Evolutionary conservation across 2,797 vertebrate species (phyloP).

Genomic region (Gambelia wislizenii): DNA sequence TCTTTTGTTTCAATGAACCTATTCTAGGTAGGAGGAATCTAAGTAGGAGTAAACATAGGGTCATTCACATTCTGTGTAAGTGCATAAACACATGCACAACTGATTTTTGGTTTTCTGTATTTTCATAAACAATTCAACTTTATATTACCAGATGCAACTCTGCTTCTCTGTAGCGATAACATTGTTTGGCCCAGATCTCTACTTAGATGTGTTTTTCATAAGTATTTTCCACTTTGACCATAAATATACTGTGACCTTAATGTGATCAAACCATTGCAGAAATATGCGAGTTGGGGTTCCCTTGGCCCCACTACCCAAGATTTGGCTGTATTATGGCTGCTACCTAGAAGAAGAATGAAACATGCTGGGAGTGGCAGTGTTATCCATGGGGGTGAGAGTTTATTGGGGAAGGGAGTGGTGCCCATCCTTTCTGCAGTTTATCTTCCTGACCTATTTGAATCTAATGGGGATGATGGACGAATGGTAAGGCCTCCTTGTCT

Average conservation of each 20-base stretch:
- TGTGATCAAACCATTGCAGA: no score
- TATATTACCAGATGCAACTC: no score
- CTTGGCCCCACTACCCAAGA: no score
- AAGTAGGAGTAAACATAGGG: neutral
- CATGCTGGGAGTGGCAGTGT: no score
- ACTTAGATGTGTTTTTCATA: constrained; percentile 16
- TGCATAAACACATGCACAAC: neutral
- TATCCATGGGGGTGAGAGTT: no score
- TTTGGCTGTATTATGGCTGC: no score
- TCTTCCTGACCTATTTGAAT: neutral
- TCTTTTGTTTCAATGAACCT: no score
- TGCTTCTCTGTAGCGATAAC: constrained; percentile 13
- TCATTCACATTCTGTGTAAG: neutral
- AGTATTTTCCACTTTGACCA: neutral
- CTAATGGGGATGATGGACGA: neutral
- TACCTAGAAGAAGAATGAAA: no score
- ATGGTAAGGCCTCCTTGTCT: neutral
- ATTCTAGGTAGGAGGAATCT: constrained; percentile 20
- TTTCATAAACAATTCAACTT: constrained; percentile 50
- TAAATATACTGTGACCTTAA: no score
- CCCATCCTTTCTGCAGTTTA: neutral
- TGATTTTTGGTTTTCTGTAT: neutral
- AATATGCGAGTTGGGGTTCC: no score
- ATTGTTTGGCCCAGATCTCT: neutral
- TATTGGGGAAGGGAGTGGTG: neutral